Base-by-base conservation (phyloP, 2,888 invertebrate species). In the Corythucha ciliata region DNA sequence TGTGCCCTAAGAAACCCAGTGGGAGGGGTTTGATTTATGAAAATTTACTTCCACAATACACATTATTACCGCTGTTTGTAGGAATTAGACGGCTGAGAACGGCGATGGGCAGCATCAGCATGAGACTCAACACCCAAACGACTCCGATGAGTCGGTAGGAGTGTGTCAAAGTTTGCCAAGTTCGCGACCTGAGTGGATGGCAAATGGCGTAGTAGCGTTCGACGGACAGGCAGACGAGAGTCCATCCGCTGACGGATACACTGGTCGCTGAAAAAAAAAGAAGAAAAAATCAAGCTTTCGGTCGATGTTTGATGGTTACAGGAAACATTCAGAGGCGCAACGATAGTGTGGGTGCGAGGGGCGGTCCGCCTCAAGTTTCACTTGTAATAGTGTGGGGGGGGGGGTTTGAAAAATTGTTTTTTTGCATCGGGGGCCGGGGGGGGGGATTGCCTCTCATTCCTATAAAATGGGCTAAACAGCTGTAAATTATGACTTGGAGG, bases 141-240 rank as follows among this genome's bases (percentile, higher is more conserved):
- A 73, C 69, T 3, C 70, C 70, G 58, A 82, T 81, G 62, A 81
- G 77, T 64, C 77, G 77, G 68, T 83, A 82, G 33, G 83, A 80
- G 67, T 85, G 84, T 46, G 76, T 77, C 54, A 78, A 68, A 1
- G 83, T 84, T 68, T 84, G 84, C 84, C 84, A 85, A 54, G 78
- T 70, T 24, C 84, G 68, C 1, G 83, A 83, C 51, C 80, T 72
- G 37, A 85, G 66, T 0, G 85, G 84, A 65, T 80, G 79, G 63
- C 83, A 84, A 61, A 85, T 84, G 57, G 84, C 85, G 66, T 81
- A 83, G 67, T 83, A 85, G 12, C 84, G 72, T 65, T 85, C 84
- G 60, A 84, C 75, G 5, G 83, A 83, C 58, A 85, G 83, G 42
- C 81, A 80, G 25, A 84, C 84, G 58, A 85, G 65, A 0, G 85